Evolutionary conservation across 2,113 vertebrate species (phyloP).

Genomic region (Aleadryas rufinucha): DNA sequence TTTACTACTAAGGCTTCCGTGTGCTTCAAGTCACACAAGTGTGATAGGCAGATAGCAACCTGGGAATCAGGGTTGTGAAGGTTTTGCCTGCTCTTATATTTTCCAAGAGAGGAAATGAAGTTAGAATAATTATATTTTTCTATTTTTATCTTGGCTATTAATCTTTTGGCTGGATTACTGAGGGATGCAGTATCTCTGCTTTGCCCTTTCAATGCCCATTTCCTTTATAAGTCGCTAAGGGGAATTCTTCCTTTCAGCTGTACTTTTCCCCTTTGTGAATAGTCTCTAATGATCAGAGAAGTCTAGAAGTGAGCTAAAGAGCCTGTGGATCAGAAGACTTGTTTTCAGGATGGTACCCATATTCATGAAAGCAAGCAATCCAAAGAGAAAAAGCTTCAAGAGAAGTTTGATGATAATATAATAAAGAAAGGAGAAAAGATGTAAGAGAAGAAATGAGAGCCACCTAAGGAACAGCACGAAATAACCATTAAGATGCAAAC

Average conservation of each 20-base stretch:
- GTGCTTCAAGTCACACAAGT: conserved; percentile 5
- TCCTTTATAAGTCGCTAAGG: neutral
- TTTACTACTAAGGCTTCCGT: conserved; percentile 34
- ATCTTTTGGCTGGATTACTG: conserved; percentile 48
- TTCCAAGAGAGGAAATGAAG: conserved; percentile 40
- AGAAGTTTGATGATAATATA: neutral
- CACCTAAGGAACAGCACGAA: neutral
- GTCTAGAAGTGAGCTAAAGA: neutral
- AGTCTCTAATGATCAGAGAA: neutral
- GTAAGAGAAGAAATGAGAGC: neutral
- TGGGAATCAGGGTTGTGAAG: conserved; percentile 30
- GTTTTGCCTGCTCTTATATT: neutral
- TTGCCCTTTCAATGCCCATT: conserved; percentile 33
- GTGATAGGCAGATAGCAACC: conserved; percentile 28
- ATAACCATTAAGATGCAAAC: neutral
- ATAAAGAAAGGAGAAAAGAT: neutral
- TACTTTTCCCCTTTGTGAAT: neutral
- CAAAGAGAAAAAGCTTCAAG: neutral
- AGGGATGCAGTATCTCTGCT: neutral
- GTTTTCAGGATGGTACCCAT: neutral
- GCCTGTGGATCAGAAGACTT: neutral
- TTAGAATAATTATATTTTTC: conserved; percentile 53
- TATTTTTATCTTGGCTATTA: conserved; percentile 52
- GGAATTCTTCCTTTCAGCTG: neutral
- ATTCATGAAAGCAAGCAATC: neutral